Conservation (phyloP, 2,113 vertebrate species). For the Siniperca knerii region DNA sequence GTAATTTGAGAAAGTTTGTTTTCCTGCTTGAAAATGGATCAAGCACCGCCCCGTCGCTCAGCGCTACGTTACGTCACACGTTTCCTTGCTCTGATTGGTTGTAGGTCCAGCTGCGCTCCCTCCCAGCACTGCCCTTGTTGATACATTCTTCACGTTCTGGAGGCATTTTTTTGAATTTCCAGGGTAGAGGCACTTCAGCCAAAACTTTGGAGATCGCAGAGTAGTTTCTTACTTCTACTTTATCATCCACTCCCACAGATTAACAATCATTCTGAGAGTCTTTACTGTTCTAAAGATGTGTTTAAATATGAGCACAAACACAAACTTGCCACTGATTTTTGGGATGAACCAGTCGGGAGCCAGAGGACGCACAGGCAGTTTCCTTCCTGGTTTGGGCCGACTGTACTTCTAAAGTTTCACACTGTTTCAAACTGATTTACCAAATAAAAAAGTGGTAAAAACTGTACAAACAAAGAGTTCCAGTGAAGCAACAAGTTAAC, state of each 20-base stretch:
- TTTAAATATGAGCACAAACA: background rate
- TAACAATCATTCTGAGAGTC: background rate
- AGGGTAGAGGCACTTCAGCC: no score
- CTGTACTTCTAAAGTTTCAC: background rate
- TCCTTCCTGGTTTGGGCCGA: background rate
- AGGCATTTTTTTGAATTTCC: no score
- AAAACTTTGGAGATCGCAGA: background rate
- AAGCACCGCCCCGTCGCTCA: no score
- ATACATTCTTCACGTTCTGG: no score
- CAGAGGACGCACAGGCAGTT: background rate
- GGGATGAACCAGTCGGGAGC: background rate
- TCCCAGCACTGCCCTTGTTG: no score
- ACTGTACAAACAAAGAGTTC: background rate
- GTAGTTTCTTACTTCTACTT: background rate
- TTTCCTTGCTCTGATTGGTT: no score
- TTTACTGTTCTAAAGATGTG: background rate
- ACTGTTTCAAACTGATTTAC: background rate
- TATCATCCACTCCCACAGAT: background rate
- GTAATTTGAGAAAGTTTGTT: no score
- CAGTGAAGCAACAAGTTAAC: background rate
- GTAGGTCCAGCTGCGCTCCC: no score
- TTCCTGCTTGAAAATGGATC: no score
- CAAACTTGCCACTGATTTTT: background rate
- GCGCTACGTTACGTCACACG: no score
- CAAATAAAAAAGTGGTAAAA: background rate